Conservation (phyloP, 2,113 vertebrate genomes). For the Pluvianellus socialis region DNA sequence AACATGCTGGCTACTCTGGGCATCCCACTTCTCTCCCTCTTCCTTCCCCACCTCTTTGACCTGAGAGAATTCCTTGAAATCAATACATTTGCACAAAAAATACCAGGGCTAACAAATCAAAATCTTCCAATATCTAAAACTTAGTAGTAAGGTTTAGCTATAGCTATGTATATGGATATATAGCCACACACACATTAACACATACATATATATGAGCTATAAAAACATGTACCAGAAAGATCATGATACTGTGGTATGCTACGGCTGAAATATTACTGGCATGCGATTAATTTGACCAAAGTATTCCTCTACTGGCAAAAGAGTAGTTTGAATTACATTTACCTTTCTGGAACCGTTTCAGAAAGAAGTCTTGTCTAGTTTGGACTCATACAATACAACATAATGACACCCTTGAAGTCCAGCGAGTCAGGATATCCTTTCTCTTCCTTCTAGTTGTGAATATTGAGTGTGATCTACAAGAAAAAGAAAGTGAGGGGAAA, state of each 20-base stretch:
- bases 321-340: not conserved
- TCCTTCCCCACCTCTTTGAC: not conserved
- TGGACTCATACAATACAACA: constrained; percentile 24
- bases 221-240: not conserved
- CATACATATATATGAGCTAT: not conserved
- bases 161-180: not conserved
- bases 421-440: not conserved
- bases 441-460: not conserved
- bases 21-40: not conserved
- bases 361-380: not conserved
- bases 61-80: not conserved
- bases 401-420: not conserved
- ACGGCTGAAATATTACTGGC: not conserved
- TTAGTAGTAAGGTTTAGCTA: not conserved
- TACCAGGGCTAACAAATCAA: not conserved
- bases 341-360: not conserved
- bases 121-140: not conserved
- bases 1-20: not conserved
- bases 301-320: not conserved
- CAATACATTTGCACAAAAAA: not conserved
- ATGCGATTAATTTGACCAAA: not conserved
- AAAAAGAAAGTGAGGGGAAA: not conserved
- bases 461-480: not conserved
- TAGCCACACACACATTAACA: not conserved
- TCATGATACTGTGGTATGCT: accelerated